Evolutionary conservation across 2,113 vertebrate genomes (phyloP).

Genomic region (Lucifuga dentata): DNA sequence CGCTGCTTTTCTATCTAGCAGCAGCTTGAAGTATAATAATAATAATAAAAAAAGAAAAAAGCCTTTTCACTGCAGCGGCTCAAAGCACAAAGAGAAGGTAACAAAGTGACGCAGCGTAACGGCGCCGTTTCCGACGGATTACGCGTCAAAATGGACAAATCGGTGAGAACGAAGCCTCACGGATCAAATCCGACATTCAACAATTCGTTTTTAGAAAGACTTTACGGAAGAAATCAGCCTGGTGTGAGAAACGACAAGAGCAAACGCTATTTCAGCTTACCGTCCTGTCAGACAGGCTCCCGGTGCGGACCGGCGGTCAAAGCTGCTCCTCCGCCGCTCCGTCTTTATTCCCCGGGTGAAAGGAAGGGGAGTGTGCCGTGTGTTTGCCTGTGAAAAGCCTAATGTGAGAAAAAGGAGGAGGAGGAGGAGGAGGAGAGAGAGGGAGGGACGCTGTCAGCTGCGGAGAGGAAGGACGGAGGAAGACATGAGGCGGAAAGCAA

Average conservation of each 20-base stretch:
- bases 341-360: slow-evolving; percentile 55
- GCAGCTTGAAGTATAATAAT: too few species aligned
- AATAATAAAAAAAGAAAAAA: too few species aligned
- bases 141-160: not conserved
- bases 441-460: slow-evolving; percentile 76
- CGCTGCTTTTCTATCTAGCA: too few species aligned
- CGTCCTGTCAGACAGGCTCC: slow-evolving; percentile 70
- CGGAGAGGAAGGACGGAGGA: slow-evolving; percentile 39
- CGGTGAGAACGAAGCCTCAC: not conserved
- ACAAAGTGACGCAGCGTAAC: not conserved
- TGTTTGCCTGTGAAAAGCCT: slow-evolving; percentile 67
- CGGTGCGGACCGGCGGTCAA: slow-evolving; percentile 53
- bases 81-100: slow-evolving; percentile 10
- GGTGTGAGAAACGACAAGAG: not conserved
- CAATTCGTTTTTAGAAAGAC: slow-evolving; percentile 29
- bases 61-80: slow-evolving; percentile 14
- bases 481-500: too few species aligned
- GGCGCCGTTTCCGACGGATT: not conserved
- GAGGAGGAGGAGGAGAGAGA: slow-evolving; percentile 48
- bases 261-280: slow-evolving; percentile 65
- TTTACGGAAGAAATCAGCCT: slow-evolving; percentile 19
- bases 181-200: slow-evolving; percentile 25
- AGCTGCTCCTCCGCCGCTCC: slow-evolving; percentile 56
- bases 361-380: slow-evolving; percentile 53
- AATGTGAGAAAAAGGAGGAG: slow-evolving; percentile 57